Evolutionary conservation across 2,888 invertebrate species (phyloP), one percentile per base, ranked within the genome.

Genomic region (Diarsia mendica): DNA sequence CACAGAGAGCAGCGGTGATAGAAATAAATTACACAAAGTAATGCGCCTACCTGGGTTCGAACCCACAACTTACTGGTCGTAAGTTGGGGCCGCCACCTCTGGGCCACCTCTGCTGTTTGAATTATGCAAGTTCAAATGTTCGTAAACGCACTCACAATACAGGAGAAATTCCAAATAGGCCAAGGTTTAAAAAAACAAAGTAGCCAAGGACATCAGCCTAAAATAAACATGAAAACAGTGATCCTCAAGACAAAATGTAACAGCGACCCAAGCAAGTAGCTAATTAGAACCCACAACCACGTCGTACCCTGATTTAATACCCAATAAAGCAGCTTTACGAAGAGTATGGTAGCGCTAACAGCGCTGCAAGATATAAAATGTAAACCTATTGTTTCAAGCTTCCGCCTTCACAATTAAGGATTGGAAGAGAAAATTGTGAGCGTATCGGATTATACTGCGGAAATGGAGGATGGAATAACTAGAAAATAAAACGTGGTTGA

Each of bases 291-390:
- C 72, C 77, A 0, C 68, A 77, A 53, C 60, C 72, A 60, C 67
- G 65, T 64, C 46, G 23, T 13, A 46, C 67, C 51, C 77, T 72
- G 72, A 79, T 55, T 67, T 64, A 77, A 75, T 75, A 77, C 39
- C 18, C 64, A 53, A 58, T 72, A 69, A 79, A 79, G 78, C 79
- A 53, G 68, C 73, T 73, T 69, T 69, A 60, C 23, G 2, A 15
- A 49, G 66, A 44, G 61, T 66, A 66, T 68, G 72, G 46, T 33
- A 60, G 65, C 39, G 55, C 49, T 61, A 69, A 61, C 44, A 68
- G 65, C 49, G 77, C 51, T 48, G n/a, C 55, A 48, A 53, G 60
- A 68, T 49, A 77, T 53, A 67, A 68, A 78, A 73, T 49, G 33
- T 68, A 76, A 77, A 48, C 28, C 33, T 51, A 53, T 76, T 77